Conservation (phyloP, 2,113 vertebrate genomes). For the Gasterosteus aculeatus region DNA sequence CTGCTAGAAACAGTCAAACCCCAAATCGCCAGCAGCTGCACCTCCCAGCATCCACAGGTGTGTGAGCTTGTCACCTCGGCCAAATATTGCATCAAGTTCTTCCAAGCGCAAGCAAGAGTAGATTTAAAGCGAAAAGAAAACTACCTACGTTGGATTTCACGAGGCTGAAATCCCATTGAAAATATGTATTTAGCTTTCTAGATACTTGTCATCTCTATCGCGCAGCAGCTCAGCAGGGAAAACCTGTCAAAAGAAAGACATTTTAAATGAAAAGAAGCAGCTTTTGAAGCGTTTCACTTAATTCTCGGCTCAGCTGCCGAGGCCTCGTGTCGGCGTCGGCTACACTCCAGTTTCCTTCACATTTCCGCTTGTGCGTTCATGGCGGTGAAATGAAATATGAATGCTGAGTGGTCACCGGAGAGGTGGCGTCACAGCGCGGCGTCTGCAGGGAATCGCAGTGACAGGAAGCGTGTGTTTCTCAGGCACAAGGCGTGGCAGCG, state of each 20-base stretch:
- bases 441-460: constrained; percentile 25
- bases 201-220: neutral
- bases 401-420: constrained; percentile 1
- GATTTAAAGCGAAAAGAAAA: neutral
- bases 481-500: constrained; percentile 32
- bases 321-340: neutral
- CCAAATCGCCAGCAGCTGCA: neutral
- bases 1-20: neutral
- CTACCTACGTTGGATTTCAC: neutral
- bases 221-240: constrained; percentile 6
- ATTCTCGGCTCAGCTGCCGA: constrained; percentile 3
- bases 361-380: constrained; percentile 1
- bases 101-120: neutral
- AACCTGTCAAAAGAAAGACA: neutral
- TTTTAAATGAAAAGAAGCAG: neutral
- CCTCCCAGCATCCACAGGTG: neutral
- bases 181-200: constrained; percentile 4
- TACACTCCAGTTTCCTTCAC: neutral
- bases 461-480: constrained; percentile 27
- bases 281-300: neutral
- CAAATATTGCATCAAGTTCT: neutral
- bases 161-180: neutral
- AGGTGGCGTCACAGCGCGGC: constrained; percentile 22
- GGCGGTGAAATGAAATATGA: constrained; percentile 10
- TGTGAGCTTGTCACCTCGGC: neutral